A percentile compares a stretch with the other conserved stretches of the same genome.
Evolutionary conservation across 2,113 vertebrate genomes (phyloP).

Genomic region (Cnemophilus loriae): DNA sequence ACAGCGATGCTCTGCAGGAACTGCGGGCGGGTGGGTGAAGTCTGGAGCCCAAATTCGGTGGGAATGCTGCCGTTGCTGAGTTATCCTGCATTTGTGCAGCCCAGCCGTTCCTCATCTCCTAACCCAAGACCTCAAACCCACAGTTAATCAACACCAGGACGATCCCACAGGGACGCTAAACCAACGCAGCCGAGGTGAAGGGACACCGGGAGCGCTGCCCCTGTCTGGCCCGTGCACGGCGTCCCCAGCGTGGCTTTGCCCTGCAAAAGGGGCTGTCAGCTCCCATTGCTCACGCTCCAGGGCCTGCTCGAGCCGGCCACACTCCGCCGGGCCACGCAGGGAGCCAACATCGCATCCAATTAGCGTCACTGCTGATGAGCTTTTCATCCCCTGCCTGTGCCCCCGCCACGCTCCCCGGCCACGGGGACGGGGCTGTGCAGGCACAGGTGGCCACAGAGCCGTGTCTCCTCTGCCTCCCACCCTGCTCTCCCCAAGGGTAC

Average conservation of each 20-base stretch:
- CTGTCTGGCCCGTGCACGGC: rapidly evolving
- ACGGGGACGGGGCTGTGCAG: background rate
- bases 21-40: rapidly evolving
- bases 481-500: background rate
- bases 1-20: rapidly evolving
- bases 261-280: constrained; percentile 18
- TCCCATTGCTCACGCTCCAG: background rate
- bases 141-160: rapidly evolving
- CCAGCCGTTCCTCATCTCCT: background rate
- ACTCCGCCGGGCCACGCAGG: background rate
- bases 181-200: background rate
- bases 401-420: rapidly evolving
- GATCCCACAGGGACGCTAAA: rapidly evolving
- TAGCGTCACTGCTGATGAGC: background rate
- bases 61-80: rapidly evolving
- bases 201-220: background rate
- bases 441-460: background rate
- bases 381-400: background rate
- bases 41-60: background rate
- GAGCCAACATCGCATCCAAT: background rate
- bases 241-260: background rate
- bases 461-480: background rate
- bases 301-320: background rate
- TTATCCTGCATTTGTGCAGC: rapidly evolving
- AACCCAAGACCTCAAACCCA: background rate